These are phyloP conservation scores for Catajapyx aquilonaris DNA, from an alignment of 1,140 invertebrate genomes.

Conservation along the genomic window DNA sequence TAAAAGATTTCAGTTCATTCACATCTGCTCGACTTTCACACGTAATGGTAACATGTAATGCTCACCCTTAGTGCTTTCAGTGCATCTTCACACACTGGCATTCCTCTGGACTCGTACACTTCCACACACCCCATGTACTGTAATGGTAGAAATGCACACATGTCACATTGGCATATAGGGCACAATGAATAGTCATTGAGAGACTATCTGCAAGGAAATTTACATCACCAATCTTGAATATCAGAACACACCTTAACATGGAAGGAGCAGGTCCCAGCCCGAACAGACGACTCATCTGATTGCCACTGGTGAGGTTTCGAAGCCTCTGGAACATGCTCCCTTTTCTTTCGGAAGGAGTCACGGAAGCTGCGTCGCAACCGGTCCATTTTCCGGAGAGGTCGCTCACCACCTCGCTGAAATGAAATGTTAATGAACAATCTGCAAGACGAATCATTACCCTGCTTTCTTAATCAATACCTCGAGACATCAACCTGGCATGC, in stretches of 20 bases:
- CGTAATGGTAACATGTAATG: too few species aligned
- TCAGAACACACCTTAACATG: constrained; percentile 56
- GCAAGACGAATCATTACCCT: too few species aligned
- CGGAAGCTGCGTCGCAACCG: constrained; percentile 72
- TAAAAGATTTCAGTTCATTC: too few species aligned
- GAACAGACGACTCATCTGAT: constrained; percentile 86
- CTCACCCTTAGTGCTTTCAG: constrained; percentile 77
- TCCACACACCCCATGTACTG: constrained; percentile 96
- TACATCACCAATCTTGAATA: too few species aligned
- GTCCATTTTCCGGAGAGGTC: constrained; percentile 72
- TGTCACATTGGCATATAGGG: constrained; percentile 1
- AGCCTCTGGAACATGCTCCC: constrained; percentile 55
- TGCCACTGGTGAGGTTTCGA: constrained; percentile 96
- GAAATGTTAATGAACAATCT: too few species aligned
- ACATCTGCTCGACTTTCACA: too few species aligned
- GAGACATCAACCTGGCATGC: too few species aligned
- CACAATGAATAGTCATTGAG: not conserved
- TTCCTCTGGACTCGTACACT: constrained; percentile 95
- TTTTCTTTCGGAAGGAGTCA: constrained; percentile 73
- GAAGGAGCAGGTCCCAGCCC: constrained; percentile 89
- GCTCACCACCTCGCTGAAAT: too few species aligned
- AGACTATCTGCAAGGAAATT: not conserved
- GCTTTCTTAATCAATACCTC: too few species aligned
- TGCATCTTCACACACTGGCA: constrained; percentile 98
- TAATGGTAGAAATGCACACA: constrained; percentile 15